phyloP scores from a whole-genome alignment of 1,140 invertebrate species.

The Drosophila nasuta region DNA sequence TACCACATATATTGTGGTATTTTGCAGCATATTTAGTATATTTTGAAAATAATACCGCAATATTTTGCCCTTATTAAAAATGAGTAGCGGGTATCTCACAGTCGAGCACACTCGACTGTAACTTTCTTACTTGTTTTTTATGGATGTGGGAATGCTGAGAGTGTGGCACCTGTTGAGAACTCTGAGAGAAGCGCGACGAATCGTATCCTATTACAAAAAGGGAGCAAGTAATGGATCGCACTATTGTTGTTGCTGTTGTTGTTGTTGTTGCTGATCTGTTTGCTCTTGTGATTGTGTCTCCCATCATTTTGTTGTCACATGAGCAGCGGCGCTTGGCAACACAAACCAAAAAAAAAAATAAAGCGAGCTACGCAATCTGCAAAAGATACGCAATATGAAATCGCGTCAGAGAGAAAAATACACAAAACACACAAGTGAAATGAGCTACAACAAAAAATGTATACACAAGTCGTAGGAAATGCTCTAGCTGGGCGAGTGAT shows the following conservation, averaged over 20 bases:
- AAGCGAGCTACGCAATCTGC: slow-evolving; percentile 18
- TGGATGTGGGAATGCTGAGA: not conserved
- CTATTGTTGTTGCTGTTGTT: not conserved
- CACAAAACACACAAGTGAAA: not conserved
- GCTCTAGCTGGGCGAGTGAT: not conserved
- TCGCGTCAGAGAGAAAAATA: slow-evolving; percentile 13
- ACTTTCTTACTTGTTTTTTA: not conserved
- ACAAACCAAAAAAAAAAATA: not conserved
- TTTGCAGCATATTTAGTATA: no score
- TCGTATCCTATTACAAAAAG: slow-evolving; percentile 28
- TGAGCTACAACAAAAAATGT: not conserved
- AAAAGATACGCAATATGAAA: slow-evolving; percentile 27
- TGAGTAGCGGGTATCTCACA: no score
- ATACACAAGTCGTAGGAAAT: not conserved
- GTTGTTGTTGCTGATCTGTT: not conserved
- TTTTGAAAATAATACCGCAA: no score
- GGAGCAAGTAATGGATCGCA: slow-evolving; percentile 10
- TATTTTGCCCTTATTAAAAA: no score
- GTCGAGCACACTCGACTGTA: no score
- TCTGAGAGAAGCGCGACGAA: not conserved
- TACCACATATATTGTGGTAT: no score
- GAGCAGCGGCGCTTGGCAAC: slow-evolving; percentile 27
- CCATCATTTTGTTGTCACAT: slow-evolving; percentile 14
- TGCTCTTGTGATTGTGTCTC: slow-evolving; percentile 3
- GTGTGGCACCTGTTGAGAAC: not conserved